Percentiles rank a stretch among this genome's conserved stretches.
These are phyloP conservation scores for Papilio dardanus DNA, from an alignment of 1,140 invertebrate genomes.

Conservation along the genomic window DNA sequence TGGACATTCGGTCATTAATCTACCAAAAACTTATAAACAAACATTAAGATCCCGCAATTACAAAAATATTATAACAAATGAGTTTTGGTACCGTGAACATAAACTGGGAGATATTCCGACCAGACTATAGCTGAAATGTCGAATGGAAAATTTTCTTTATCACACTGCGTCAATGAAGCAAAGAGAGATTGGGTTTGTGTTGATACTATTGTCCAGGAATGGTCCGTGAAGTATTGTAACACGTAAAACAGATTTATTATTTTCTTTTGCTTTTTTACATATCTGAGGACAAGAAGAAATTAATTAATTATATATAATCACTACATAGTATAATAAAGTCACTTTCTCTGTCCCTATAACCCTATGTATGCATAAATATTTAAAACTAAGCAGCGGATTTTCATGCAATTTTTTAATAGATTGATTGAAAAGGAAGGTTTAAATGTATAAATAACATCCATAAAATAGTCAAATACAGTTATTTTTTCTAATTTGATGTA, in stretches of 20 bases:
- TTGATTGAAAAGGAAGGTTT: too few relatives aligned
- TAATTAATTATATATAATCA: not conserved
- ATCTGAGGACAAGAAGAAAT: conserved; percentile 29
- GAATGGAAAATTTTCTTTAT: conserved; percentile 39
- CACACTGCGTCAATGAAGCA: conserved; percentile 31
- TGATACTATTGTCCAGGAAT: conserved; percentile 40
- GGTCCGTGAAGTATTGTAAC: conserved; percentile 36
- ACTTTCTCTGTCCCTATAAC: too few relatives aligned
- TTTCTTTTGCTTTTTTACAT: conserved; percentile 36
- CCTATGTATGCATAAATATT: too few relatives aligned
- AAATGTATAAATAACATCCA: too few relatives aligned
- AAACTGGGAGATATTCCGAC: conserved; percentile 38
- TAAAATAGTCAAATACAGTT: too few relatives aligned
- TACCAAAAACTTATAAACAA: too few relatives aligned
- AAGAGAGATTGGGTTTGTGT: conserved; percentile 21
- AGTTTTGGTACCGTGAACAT: conserved; percentile 35
- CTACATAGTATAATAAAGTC: too few relatives aligned
- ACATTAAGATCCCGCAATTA: too few relatives aligned
- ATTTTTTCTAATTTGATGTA: too few relatives aligned
- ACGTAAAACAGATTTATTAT: not conserved
- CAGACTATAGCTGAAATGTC: conserved; percentile 38
- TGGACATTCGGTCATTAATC: too few relatives aligned
- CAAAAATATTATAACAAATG: conserved; percentile 30
- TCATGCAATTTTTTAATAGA: too few relatives aligned
- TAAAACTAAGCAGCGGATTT: too few relatives aligned